Base-by-base conservation (phyloP, 2,888 invertebrate genomes). In the Pyrocoelia pectoralis region DNA sequence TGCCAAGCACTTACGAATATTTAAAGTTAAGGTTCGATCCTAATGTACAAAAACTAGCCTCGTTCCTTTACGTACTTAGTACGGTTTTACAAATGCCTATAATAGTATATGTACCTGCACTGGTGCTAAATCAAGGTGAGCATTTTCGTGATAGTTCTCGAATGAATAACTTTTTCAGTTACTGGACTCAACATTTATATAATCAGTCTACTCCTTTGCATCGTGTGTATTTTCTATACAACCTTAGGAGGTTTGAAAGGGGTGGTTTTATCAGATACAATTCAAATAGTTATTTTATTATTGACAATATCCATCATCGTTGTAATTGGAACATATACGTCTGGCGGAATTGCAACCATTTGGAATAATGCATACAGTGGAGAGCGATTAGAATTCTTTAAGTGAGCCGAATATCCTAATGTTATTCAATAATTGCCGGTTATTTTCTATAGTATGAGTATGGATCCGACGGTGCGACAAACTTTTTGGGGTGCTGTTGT, bases 221-320 rank as follows among this genome's bases (percentile, higher is more conserved):
- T 87, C 1, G 84, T 89, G 1, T 93, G 92, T 75, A 90, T 91
- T 18, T 89, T 92, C 49, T 90, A 93, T 72, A 91, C 91, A 1
- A 89, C 91, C 0, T 77, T 92, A 33, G 92, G 88, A 33, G 89
- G 89, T 2, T 76, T 90, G 28, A 83, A 87, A 74, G 90, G 89
- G 1, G 87, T 90, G 2, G 87, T 90, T 1, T 87, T 88, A 81
- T 86, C 89, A 1, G 86, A 86, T 63, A 83, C 85, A 4, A 74
- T 86, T 50, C 88, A 89, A 59, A 86, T 88, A 46, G 79, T 85
- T 8, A 84, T 88, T 0, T 85, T 84, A 59, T 71, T 83, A 4
- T 83, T 84, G 0, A 85, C 87, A 19, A 78, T 85, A 41, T 56
- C 87, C 2, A 82, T 84, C 0, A 77, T 89, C 14, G 83, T 87